Evolutionary conservation across 2,113 vertebrate species (phyloP), one percentile per base, ranked within the genome.

Genomic region (Osmerus eperlanus): DNA sequence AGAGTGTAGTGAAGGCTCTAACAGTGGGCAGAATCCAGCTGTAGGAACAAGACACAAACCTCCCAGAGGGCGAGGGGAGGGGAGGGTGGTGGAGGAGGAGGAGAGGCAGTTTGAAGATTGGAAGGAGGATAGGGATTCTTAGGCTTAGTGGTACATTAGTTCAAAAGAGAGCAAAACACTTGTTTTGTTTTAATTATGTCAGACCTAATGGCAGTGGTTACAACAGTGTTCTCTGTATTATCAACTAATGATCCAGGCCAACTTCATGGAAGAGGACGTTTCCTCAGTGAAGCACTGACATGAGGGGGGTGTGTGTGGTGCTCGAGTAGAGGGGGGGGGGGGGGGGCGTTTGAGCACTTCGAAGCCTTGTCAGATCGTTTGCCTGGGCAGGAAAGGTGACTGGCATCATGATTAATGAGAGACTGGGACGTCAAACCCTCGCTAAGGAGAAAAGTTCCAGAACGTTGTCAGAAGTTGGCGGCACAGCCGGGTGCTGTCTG

Each of bases 151-250:
- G 79, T 53, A 74, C 84, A 85, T 87, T 89, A 87, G 64, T 74
- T 76, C 9, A 83, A 71, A 66, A 67, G 54, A 59, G 63, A 19
- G 18, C 60, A 6, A 6, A 85, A 87, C 79, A 72, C 80, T 79
- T 75, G 65, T 74, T 80, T 83, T 81, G 72, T 79, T 87, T 89
- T 88, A 90, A 88, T 89, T 89, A 89, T 74, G 83, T 66, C 77
- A 47, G 58, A 79, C 75, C 74, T 90, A 90, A 90, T 85, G 85
- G 85, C 73, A 32, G 67, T 85, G 82, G 83, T 89, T 89, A 88
- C 74, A 76, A 78, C 63, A 72, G 77, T 6, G 60, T 16, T 62
- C 28, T 28, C 23, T 16, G 23, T 60, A 13, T 23, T 23, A 23
- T 47, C 41, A 47, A 47, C 41, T 47, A 47, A 47, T 7, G 41